Evolutionary conservation across 1,140 invertebrate genomes (phyloP).

Genomic region (Plutomurus gul): DNA sequence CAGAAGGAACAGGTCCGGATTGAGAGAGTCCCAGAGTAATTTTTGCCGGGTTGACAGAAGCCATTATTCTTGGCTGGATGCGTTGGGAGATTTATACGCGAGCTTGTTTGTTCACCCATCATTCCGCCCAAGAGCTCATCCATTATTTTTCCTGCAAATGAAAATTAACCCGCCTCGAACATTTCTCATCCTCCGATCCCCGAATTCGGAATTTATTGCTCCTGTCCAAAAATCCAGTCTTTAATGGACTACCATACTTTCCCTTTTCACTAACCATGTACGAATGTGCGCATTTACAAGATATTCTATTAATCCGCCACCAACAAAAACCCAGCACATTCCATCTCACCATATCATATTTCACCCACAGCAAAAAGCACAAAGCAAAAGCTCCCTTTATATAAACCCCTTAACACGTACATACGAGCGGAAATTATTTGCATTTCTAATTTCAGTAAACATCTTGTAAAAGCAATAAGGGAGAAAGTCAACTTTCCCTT

Average conservation of each 20-base stretch:
- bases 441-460: too few relatives aligned
- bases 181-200: slow-evolving; percentile 39
- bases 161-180: slow-evolving; percentile 39
- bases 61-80: slow-evolving; percentile 49
- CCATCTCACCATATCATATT: too few relatives aligned
- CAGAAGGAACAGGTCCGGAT: slow-evolving; percentile 10
- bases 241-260: slow-evolving; percentile 21
- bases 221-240: slow-evolving; percentile 38
- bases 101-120: slow-evolving; percentile 50
- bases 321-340: too few relatives aligned
- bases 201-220: slow-evolving; percentile 39
- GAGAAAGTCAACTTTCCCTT: not conserved
- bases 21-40: slow-evolving; percentile 43
- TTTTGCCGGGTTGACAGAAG: slow-evolving; percentile 48
- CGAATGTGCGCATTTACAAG: too few relatives aligned
- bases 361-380: too few relatives aligned
- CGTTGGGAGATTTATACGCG: slow-evolving; percentile 41
- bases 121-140: slow-evolving; percentile 41
- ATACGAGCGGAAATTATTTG: too few relatives aligned
- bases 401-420: too few relatives aligned
- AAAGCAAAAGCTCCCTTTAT: too few relatives aligned
- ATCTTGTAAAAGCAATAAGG: not conserved
- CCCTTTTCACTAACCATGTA: not conserved
- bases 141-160: slow-evolving; percentile 48
- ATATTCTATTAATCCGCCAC: too few relatives aligned